Evolutionary conservation across 1,140 invertebrate species (phyloP).

Genomic region (Paramacrobiotus metropolitanus): DNA sequence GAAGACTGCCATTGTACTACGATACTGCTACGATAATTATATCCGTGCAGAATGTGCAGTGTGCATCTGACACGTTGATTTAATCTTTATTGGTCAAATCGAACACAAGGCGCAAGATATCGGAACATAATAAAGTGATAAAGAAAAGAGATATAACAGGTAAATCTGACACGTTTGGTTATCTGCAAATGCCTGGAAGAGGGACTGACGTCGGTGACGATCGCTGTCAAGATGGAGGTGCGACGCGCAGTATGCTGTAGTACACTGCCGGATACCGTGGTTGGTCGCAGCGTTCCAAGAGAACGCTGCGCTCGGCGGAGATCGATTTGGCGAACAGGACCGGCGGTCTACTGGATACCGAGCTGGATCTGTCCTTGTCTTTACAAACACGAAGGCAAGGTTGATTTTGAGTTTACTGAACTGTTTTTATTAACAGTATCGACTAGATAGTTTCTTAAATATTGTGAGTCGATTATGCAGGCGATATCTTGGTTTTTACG

Average conservation of each 20-base stretch:
- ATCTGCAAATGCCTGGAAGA: constrained; percentile 53
- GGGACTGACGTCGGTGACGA: constrained; percentile 59
- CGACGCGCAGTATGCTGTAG: constrained; percentile 8
- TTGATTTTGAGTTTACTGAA: not conserved
- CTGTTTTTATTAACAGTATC: not conserved
- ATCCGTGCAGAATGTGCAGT: constrained; percentile 71
- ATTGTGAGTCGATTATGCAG: no score
- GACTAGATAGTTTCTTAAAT: no score
- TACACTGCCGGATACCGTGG: constrained; percentile 4
- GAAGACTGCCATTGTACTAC: no score
- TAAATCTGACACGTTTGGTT: constrained; percentile 53
- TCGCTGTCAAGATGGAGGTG: constrained; percentile 82
- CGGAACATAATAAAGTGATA: no score
- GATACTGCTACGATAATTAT: no score
- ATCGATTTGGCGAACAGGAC: constrained; percentile 50
- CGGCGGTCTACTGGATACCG: constrained; percentile 50
- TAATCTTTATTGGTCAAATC: no score
- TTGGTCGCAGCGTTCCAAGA: constrained; percentile 46
- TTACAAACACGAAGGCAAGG: constrained; percentile 30
- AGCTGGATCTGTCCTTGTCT: constrained; percentile 76
- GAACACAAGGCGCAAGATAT: no score
- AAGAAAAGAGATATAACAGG: no score
- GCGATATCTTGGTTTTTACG: no score
- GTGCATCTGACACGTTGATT: constrained; percentile 67
- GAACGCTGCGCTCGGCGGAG: constrained; percentile 76